Percentiles rank a stretch among this genome's conserved stretches.
phyloP scores from a whole-genome alignment of 2,888 invertebrate species.

The Himalopsyche kuldschensis region DNA sequence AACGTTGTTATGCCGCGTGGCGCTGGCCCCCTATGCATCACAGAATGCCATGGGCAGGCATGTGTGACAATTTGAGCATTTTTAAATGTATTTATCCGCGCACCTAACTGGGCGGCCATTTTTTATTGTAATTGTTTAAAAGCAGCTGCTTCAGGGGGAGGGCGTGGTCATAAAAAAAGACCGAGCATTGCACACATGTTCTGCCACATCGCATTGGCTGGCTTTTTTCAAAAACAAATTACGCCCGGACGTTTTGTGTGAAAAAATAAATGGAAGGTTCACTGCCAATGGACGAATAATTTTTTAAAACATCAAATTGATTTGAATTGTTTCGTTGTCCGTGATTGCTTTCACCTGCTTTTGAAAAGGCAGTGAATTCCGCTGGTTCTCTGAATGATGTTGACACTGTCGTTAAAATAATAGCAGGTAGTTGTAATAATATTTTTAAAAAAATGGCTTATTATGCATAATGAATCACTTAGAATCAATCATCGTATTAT shows the following conservation, averaged over 20 bases:
- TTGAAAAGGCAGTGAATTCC: background rate
- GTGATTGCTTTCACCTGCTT: background rate
- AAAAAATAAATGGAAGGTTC: background rate
- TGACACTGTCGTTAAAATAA: too few species aligned
- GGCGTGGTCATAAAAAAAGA: conserved; percentile 25
- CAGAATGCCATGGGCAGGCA: background rate
- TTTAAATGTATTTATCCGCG: background rate
- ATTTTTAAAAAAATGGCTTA: too few species aligned
- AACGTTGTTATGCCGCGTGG: background rate
- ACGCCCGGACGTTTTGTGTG: background rate
- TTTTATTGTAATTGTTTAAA: conserved; percentile 19
- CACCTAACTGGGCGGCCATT: conserved; percentile 23
- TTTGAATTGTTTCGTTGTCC: background rate
- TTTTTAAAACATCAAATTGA: background rate
- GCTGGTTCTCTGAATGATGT: too few species aligned
- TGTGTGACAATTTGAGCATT: conserved; percentile 20
- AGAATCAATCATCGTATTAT: too few species aligned
- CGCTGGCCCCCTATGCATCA: background rate
- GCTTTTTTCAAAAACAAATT: conserved; percentile 9
- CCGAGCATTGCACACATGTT: conserved; percentile 4
- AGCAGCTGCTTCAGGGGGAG: conserved; percentile 16
- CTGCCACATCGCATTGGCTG: conserved; percentile 27
- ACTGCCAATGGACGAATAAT: background rate
- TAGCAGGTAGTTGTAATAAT: too few species aligned
- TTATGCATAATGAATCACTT: too few species aligned